phyloP scores from a whole-genome alignment of 1,140 invertebrate genomes.

The Leptinotarsa texana region DNA sequence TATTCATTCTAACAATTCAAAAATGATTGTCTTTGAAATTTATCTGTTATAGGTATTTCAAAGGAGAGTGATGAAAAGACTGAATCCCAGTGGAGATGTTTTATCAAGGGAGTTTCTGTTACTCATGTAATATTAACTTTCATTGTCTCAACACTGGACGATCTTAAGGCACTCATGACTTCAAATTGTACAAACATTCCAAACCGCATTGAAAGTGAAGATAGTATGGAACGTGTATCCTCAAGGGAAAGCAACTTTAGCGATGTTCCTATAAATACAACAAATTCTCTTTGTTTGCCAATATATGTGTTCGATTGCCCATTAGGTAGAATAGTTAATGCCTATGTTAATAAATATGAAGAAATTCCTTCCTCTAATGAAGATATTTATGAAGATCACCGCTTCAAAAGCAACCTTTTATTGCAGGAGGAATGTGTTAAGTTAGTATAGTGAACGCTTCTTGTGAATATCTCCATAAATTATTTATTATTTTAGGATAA shows the following conservation, averaged over 20 bases:
- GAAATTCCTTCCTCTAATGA: conserved; percentile 37
- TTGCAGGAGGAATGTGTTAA: conserved; percentile 41
- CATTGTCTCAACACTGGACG: conserved; percentile 66
- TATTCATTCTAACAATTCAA: too few relatives aligned
- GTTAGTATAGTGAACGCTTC: conserved; percentile 22
- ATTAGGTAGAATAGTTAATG: conserved; percentile 62
- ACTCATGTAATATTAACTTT: conserved; percentile 72
- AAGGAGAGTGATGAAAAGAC: conserved; percentile 21
- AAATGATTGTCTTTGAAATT: too few relatives aligned
- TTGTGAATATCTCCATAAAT: not conserved
- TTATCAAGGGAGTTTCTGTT: conserved; percentile 65
- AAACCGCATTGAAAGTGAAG: conserved; percentile 35
- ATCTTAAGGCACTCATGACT: conserved; percentile 58
- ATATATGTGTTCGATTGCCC: conserved; percentile 75
- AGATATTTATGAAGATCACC: conserved; percentile 61
- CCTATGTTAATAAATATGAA: conserved; percentile 59
- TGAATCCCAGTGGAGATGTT: conserved; percentile 69
- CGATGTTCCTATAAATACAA: conserved; percentile 49
- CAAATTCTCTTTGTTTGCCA: conserved; percentile 54
- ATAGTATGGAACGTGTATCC: conserved; percentile 42
- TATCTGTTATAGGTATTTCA: conserved; percentile 1
- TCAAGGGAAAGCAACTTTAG: conserved; percentile 48
- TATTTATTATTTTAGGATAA: conserved; percentile 51
- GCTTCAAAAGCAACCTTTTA: conserved; percentile 57
- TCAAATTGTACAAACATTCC: conserved; percentile 36